Base-by-base conservation (phyloP, 1,140 invertebrate species). In the Lysiphlebus fabarum region DNA sequence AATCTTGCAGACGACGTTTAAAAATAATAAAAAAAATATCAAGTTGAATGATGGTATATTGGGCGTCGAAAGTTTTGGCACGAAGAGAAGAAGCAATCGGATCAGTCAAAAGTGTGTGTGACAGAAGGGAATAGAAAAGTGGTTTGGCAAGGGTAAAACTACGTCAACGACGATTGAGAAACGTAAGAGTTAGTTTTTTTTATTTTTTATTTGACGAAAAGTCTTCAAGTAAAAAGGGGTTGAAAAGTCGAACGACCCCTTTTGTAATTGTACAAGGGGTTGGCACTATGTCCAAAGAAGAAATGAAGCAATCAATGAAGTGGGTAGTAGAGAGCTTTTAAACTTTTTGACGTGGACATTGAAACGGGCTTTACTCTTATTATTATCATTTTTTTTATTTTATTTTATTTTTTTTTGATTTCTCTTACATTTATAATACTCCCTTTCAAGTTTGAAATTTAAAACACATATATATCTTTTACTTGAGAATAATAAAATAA, bases 41-140 rank as follows among this genome's bases (percentile, higher is more conserved):
- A 4, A 4, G 34, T 7, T 45, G 49, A 51, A 51, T 4, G 34
- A 45, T 10, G 49, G 43, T 7, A 47, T 14, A 47, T 14, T 5
- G 49, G 49, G 49, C 50, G 50, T 59, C 42, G 50, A 59, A 59
- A 59, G 50, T 59, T 59, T 26, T 53, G 57, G 48, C 57, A 53
- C 57, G 14, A 17, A 26, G 48, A 40, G 37, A 59, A 51, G 57
- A 59, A 51, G 57, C 57, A 59, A 59, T 59, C 57, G 49, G 50
- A 59, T 59, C 50, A 47, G 33, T 48, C 5, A 48, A 17, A 54
- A 5, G 38, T 40, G 36, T 42, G 45, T 40, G 12, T n/a, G 51
- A 53, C 26, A 56, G 54, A 55, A 55, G 17, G 33, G 45, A 51
- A 33, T 14, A 49, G 38, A 54, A 54, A 42, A 53, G 17, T 17